Evolutionary conservation across 2,888 invertebrate genomes (phyloP), one percentile per base, ranked within the genome.

Genomic region (Lumbricus terrestris): DNA sequence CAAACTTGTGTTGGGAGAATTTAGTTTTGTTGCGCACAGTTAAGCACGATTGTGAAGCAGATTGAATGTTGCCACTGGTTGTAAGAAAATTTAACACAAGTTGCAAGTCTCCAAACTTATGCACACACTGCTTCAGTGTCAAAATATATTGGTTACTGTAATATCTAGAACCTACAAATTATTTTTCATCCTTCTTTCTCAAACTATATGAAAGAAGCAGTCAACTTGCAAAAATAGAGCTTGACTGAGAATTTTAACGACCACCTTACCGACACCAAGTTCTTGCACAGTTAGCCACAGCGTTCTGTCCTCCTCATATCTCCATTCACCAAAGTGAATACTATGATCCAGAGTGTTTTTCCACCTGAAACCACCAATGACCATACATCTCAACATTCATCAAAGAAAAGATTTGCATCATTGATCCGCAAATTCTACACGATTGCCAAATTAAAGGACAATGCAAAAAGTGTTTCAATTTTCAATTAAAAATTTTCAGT

Each of bases 301-400:
- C 40, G 90, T 89, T 69, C 93, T 93, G 91, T 94, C 94, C 89
- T 94, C 94, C 34, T 94, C 94, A 89, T 94, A 93, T 0, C 92
- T 93, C 93, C 94, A 94, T 6, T 90, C 42, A n/a, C 92, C 92
- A 88, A 92, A 88, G 90, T 92, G 91, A 88, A 93, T 40, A 33
- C 90, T 34, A 89, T 93, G 91, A 89, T 92, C 91, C 69, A 93
- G 89, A 34, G 92, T 89, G 88, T 93, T 92, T 18, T 35, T 54
- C 91, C 92, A 93, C 83, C 93, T 93, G 88, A 37, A 88, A 85
- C 23, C 37, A 85, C n/a, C 85, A 85, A 8, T 20, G 20, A 88
- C 37, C 90, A 88, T 20, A 33, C 34, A 88, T 42, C n/a, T 23
- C 35, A 85, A 37, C 23, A 34, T 8, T 37, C 88, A 88, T 29